Percentiles rank a stretch among this genome's conserved stretches.
Conservation (phyloP, 2,888 invertebrate species). For the Cataglyphis altisquamis region DNA sequence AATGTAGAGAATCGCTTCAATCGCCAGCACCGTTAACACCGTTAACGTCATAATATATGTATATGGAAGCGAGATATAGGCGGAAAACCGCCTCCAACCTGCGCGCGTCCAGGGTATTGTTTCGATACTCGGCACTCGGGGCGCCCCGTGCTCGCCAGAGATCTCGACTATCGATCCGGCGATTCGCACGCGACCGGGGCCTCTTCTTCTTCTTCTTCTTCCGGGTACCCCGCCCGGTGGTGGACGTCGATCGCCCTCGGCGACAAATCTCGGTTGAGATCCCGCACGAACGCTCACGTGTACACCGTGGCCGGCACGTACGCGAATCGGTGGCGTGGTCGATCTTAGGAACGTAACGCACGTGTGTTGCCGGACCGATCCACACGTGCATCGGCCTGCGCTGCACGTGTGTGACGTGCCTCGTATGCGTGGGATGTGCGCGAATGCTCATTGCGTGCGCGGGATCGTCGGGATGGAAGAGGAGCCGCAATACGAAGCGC, state of each 20-base stretch:
- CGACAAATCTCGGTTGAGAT: conserved; percentile 60
- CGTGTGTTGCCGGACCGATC: conserved; percentile 62
- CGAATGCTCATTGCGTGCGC: neutral
- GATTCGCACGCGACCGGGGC: conserved; percentile 42
- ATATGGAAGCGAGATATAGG: conserved; percentile 28
- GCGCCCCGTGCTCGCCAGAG: conserved; percentile 55
- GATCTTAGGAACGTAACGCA: conserved; percentile 58
- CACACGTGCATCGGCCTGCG: conserved; percentile 56
- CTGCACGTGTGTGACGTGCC: conserved; percentile 49
- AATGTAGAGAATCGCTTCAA: conserved; percentile 36
- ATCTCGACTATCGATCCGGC: conserved; percentile 68
- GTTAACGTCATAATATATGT: conserved; percentile 50
- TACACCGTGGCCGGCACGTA: conserved; percentile 45
- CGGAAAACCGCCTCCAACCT: conserved; percentile 57
- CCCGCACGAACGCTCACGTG: conserved; percentile 67
- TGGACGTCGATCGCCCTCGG: conserved; percentile 66
- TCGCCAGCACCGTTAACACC: conserved; percentile 51
- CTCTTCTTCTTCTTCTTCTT: conserved; percentile 56
- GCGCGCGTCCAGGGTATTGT: conserved; percentile 65
- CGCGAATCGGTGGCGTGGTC: conserved; percentile 63
- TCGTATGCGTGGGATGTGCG: conserved; percentile 6
- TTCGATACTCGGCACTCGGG: conserved; percentile 40
- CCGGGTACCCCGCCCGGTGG: conserved; percentile 62
- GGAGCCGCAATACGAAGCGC: conserved; percentile 60
- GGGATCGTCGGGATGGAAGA: conserved; percentile 45